Evolutionary conservation across 2,113 vertebrate genomes (phyloP).

Genomic region (Ranitomeya imitator): DNA sequence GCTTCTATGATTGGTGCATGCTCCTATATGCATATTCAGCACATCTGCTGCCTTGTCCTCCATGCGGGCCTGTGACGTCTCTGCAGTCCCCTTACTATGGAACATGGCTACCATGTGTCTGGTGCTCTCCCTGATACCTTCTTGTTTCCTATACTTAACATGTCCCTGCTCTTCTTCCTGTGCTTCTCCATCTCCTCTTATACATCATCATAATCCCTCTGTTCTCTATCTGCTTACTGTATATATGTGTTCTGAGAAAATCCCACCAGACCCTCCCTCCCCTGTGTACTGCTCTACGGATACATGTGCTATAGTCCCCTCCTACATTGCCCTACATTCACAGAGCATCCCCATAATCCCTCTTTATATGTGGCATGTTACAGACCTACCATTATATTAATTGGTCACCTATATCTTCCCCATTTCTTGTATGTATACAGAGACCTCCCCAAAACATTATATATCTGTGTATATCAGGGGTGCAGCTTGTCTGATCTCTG

Average conservation of each 20-base stretch:
- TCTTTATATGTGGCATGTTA: neutral
- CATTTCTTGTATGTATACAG: no score
- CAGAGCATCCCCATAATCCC: neutral
- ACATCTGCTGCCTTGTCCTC: neutral
- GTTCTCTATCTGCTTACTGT: neutral
- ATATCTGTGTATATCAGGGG: neutral
- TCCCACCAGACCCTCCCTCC: neutral
- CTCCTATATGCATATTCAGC: neutral
- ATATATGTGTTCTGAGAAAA: neutral
- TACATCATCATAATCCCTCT: neutral
- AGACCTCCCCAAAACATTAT: neutral
- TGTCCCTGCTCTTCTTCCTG: neutral
- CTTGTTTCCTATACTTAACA: neutral
- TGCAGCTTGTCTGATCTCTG: neutral
- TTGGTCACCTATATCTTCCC: neutral
- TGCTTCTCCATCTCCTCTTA: neutral
- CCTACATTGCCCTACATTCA: neutral
- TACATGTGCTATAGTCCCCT: neutral
- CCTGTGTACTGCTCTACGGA: neutral
- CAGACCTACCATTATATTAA: neutral
- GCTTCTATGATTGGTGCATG: no score
- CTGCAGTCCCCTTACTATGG: neutral
- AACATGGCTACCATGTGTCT: neutral
- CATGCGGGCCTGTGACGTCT: neutral
- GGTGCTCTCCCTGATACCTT: neutral